These are phyloP conservation scores for Crematogaster levior DNA, from an alignment of 2,888 invertebrate genomes.

Conservation along the genomic window DNA sequence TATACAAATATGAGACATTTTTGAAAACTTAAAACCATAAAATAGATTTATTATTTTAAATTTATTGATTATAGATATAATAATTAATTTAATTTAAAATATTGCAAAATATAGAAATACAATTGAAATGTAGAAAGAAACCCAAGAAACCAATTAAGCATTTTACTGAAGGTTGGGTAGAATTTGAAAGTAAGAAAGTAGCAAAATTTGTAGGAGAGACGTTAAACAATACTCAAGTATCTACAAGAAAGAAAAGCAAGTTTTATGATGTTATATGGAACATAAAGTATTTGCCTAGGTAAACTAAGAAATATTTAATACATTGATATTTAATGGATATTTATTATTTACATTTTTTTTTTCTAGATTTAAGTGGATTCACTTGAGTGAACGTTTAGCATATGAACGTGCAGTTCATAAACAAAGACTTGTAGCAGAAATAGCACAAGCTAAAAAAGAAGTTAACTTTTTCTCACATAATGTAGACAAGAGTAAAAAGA, in stretches of 20 bases:
- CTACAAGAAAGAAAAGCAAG: conserved; percentile 93
- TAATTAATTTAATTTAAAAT: not conserved
- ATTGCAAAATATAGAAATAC: conserved; percentile 8
- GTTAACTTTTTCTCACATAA: conserved; percentile 94
- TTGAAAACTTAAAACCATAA: not conserved
- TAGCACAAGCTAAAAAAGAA: conserved; percentile 96
- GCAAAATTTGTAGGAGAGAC: conserved; percentile 94
- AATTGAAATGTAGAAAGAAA: conserved; percentile 83
- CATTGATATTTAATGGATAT: not conserved
- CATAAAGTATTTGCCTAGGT: conserved; percentile 96
- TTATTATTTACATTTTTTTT: not conserved
- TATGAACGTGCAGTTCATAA: conserved; percentile 96
- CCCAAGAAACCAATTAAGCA: conserved; percentile 88
- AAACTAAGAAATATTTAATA: conserved; percentile 60
- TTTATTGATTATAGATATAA: conserved; percentile 2
- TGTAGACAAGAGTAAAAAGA: conserved; percentile 92
- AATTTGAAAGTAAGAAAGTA: conserved; percentile 94
- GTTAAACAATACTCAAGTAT: conserved; percentile 95
- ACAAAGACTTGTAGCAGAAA: conserved; percentile 94
- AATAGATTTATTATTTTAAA: not conserved
- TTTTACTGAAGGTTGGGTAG: conserved; percentile 98
- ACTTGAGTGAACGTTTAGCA: conserved; percentile 96
- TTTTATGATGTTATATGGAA: conserved; percentile 98
- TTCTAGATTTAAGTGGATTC: conserved; percentile 96
- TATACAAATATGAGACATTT: not conserved